Evolutionary conservation across 1,140 invertebrate genomes (phyloP).

Genomic region (Psix sp.): DNA sequence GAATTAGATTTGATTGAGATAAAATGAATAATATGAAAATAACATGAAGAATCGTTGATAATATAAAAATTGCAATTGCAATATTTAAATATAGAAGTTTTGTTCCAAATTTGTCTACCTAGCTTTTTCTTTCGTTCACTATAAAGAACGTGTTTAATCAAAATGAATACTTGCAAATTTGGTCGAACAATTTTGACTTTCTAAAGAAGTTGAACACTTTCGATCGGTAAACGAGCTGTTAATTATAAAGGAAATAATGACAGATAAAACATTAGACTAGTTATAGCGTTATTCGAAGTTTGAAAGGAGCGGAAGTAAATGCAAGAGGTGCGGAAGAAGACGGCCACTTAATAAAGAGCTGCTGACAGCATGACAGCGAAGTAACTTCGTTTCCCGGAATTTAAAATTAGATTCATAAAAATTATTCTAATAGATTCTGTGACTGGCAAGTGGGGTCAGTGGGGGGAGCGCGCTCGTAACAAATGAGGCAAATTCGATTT

Average conservation of each 20-base stretch:
- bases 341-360: constrained; percentile 68
- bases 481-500: constrained; percentile 77
- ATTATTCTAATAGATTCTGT: constrained; percentile 77
- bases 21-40: too few relatives aligned
- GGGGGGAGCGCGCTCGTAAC: constrained; percentile 55
- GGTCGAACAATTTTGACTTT: too few relatives aligned
- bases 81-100: too few relatives aligned
- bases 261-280: constrained; percentile 17
- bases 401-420: constrained; percentile 78
- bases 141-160: background rate
- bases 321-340: too few relatives aligned
- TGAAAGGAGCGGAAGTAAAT: constrained; percentile 21
- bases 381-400: constrained; percentile 73
- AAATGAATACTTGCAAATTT: too few relatives aligned
- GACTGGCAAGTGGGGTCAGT: constrained; percentile 58
- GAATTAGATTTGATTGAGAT: too few relatives aligned
- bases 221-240: background rate
- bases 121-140: too few relatives aligned
- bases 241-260: constrained; percentile 27
- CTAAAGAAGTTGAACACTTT: too few relatives aligned
- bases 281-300: constrained; percentile 28
- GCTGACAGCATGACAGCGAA: constrained; percentile 70
- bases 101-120: too few relatives aligned
- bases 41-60: too few relatives aligned
- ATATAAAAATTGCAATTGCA: too few relatives aligned